Conservation (phyloP, 2,888 invertebrate species). For the Operophtera brumata region DNA sequence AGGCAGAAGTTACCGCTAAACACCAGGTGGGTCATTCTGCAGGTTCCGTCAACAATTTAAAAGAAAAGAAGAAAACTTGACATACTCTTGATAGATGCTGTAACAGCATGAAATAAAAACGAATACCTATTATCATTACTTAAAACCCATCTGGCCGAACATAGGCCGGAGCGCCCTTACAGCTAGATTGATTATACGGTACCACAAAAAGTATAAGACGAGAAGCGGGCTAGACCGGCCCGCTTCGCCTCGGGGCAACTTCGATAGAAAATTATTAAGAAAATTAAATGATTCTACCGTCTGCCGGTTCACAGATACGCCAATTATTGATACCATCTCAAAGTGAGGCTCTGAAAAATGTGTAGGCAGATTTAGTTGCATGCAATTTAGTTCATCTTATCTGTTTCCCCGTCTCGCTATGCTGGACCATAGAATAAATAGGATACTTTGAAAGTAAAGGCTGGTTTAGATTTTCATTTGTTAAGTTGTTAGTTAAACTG, state of each 20-base stretch:
- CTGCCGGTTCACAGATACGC: constrained; percentile 72
- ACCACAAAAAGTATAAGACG: constrained; percentile 69
- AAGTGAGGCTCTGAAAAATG: constrained; percentile 63
- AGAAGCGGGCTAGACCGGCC: constrained; percentile 56
- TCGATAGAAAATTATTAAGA: constrained; percentile 80
- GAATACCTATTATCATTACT: too few species aligned
- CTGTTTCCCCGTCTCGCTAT: constrained; percentile 40
- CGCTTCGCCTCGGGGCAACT: constrained; percentile 57
- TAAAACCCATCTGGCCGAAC: constrained; percentile 17
- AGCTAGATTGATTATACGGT: constrained; percentile 72
- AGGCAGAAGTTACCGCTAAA: too few species aligned
- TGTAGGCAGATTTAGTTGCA: constrained; percentile 56
- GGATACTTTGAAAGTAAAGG: constrained; percentile 54
- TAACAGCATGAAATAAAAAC: constrained; percentile 6
- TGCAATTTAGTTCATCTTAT: constrained; percentile 48
- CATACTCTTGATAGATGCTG: not conserved
- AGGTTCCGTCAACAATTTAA: too few species aligned
- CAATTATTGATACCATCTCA: constrained; percentile 77
- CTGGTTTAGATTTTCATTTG: too few species aligned
- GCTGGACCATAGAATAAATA: constrained; percentile 21
- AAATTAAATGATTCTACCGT: constrained; percentile 79
- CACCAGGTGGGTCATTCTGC: too few species aligned
- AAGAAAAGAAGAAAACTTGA: too few species aligned
- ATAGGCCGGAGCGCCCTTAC: constrained; percentile 56
- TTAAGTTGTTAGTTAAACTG: too few species aligned